Evolutionary conservation across 2,888 invertebrate genomes (phyloP).

Genomic region (Hypena proboscidalis): DNA sequence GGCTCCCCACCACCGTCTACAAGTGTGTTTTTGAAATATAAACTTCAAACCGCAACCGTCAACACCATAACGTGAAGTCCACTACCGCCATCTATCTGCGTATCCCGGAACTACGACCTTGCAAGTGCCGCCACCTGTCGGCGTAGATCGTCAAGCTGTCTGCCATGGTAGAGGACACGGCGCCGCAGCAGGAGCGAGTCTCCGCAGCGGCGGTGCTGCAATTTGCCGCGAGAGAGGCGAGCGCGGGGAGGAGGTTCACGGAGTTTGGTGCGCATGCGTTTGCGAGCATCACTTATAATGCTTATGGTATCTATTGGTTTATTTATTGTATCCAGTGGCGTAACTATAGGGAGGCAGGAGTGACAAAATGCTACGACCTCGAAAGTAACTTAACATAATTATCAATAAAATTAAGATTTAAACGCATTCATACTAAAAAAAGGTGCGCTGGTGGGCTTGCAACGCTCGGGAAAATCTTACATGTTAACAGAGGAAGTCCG

Average conservation of each 20-base stretch:
- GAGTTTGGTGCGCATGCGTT: conserved; percentile 79
- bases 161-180: conserved; percentile 73
- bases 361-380: too few relatives aligned
- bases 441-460: too few relatives aligned
- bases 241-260: conserved; percentile 70
- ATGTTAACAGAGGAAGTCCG: too few relatives aligned
- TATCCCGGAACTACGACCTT: neutral
- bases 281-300: conserved; percentile 74
- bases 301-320: conserved; percentile 61
- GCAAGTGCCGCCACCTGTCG: conserved; percentile 36
- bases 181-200: conserved; percentile 58
- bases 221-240: conserved; percentile 74
- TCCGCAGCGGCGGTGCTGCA: conserved; percentile 78
- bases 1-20: too few relatives aligned
- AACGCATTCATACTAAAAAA: too few relatives aligned
- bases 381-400: too few relatives aligned
- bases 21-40: too few relatives aligned
- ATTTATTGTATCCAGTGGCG: conserved; percentile 3
- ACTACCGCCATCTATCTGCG: conserved; percentile 9
- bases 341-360: too few relatives aligned
- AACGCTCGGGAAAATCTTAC: too few relatives aligned
- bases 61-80: too few relatives aligned
- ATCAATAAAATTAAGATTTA: too few relatives aligned
- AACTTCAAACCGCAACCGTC: too few relatives aligned
- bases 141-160: conserved; percentile 35